These are phyloP conservation scores for Euplagia quadripunctaria DNA, from an alignment of 2,888 invertebrate species.

Conservation along the genomic window DNA sequence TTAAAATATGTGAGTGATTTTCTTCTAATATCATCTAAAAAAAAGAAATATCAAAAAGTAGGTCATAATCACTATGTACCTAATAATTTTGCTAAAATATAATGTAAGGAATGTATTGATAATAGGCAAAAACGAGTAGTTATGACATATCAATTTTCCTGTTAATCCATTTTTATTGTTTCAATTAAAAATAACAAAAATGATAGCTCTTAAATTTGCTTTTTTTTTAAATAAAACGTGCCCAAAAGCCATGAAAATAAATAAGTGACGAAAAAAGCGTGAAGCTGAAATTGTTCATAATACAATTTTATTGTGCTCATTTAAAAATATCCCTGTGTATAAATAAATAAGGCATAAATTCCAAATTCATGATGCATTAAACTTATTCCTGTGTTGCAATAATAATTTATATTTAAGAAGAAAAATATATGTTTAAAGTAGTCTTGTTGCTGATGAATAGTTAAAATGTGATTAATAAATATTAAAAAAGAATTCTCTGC, in stretches of 20 bases:
- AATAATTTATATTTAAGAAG: conserved; percentile 6
- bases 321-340: conserved; percentile 40
- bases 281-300: conserved; percentile 46
- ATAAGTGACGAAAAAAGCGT: conserved; percentile 44
- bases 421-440: conserved; percentile 32
- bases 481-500: neutral
- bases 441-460: conserved; percentile 35
- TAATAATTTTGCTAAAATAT: conserved; percentile 24
- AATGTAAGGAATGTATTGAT: conserved; percentile 25
- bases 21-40: conserved; percentile 28
- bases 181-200: conserved; percentile 28
- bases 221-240: conserved; percentile 33
- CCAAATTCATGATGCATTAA: conserved; percentile 36
- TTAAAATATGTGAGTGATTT: conserved; percentile 37
- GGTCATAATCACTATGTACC: conserved; percentile 4
- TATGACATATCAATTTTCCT: neutral
- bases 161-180: neutral
- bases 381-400: conserved; percentile 27
- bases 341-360: conserved; percentile 31
- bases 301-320: conserved; percentile 45
- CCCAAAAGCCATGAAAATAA: conserved; percentile 48
- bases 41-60: neutral
- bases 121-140: too few relatives aligned
- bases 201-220: conserved; percentile 26
- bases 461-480: neutral